Conservation (phyloP, 2,888 invertebrate genomes). For the Heliconius aoede region DNA sequence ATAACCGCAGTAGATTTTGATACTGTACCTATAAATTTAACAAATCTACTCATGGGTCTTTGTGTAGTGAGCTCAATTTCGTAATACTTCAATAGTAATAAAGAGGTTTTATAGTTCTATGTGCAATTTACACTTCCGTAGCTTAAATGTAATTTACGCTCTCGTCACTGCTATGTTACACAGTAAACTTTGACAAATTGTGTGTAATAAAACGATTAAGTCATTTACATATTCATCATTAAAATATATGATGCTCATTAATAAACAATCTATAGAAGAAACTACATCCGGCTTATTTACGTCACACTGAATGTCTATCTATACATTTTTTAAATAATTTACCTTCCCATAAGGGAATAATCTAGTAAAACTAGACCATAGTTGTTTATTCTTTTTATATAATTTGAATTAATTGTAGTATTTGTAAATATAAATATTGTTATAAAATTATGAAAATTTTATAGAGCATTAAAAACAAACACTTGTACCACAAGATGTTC, state of each 20-base stretch:
- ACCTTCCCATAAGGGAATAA: background rate
- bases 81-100: background rate
- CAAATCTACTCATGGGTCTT: background rate
- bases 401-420: background rate
- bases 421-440: too few relatives aligned
- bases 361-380: background rate
- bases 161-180: background rate
- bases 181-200: background rate
- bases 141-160: background rate
- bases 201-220: conserved; percentile 14
- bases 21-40: background rate
- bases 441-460: too few relatives aligned
- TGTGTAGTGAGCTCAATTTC: background rate
- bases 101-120: background rate
- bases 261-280: background rate
- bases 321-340: background rate
- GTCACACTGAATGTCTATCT: background rate
- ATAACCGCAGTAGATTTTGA: background rate
- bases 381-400: background rate
- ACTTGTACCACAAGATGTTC: too few relatives aligned
- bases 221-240: conserved; percentile 9
- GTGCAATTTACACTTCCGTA: background rate
- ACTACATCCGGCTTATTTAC: background rate
- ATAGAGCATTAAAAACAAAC: too few relatives aligned
- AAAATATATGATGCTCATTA: conserved; percentile 18